phyloP scores from a whole-genome alignment of 92 coral and sea anemone genomes.

The Porites divaricata region DNA sequence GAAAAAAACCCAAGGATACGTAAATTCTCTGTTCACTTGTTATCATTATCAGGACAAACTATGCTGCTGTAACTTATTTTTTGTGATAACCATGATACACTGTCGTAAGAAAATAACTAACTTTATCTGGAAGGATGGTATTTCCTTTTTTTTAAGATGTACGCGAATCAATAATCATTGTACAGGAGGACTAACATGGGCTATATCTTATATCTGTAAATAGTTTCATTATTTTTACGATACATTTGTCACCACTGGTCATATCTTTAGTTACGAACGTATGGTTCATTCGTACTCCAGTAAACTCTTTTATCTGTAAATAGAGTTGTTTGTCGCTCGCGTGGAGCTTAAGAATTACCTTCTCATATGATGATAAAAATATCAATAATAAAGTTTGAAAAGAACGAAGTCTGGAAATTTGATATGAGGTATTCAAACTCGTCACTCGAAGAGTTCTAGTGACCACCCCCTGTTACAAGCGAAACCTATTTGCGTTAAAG shows the following conservation, averaged over 20 bases:
- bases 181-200: slow-evolving; percentile 10
- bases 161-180: slow-evolving; percentile 14
- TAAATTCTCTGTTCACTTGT: no score
- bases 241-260: slow-evolving; percentile 35
- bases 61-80: no score
- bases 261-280: slow-evolving; percentile 13
- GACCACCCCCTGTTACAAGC: no score
- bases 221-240: slow-evolving; percentile 48
- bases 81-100: slow-evolving; percentile 2
- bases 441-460: no score
- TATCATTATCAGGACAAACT: no score
- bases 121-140: background rate
- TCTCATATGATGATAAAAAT: background rate
- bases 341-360: slow-evolving; percentile 3
- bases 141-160: slow-evolving; percentile 21
- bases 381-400: background rate
- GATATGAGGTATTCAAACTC: background rate
- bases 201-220: slow-evolving; percentile 27
- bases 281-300: slow-evolving; percentile 16
- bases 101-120: background rate
- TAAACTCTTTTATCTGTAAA: slow-evolving; percentile 28
- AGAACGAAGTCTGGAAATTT: slow-evolving; percentile 6
- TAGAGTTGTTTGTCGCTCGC: slow-evolving; percentile 20
- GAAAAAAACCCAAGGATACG: no score
- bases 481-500: no score